These are phyloP conservation scores for Pyrochroa serraticornis DNA, from an alignment of 2,888 invertebrate genomes.

Conservation along the genomic window DNA sequence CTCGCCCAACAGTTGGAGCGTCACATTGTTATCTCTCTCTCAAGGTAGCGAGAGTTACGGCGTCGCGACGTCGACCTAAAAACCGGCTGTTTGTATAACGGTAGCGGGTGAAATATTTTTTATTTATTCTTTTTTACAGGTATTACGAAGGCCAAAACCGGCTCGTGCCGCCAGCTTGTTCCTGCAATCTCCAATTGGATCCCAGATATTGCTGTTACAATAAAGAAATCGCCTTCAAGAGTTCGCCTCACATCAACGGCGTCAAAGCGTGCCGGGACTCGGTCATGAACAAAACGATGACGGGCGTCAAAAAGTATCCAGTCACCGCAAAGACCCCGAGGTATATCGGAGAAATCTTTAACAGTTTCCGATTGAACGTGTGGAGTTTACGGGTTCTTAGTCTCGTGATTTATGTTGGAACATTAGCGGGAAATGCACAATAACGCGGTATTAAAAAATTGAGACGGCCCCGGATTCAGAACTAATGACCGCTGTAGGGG, in stretches of 20 bases:
- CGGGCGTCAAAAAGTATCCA: slow-evolving; percentile 24
- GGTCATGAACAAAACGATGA: not conserved
- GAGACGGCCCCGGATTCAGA: too few relatives aligned
- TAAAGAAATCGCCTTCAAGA: slow-evolving; percentile 6
- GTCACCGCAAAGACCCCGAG: slow-evolving; percentile 22
- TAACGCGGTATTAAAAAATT: too few relatives aligned
- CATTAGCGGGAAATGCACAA: too few relatives aligned
- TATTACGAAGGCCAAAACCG: slow-evolving; percentile 20
- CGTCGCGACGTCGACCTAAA: not conserved
- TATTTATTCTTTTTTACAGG: slow-evolving; percentile 8
- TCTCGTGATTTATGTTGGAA: too few relatives aligned
- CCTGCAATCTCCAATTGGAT: slow-evolving; percentile 15
- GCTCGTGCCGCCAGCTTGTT: slow-evolving; percentile 5
- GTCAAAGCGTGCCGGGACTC: slow-evolving; percentile 1
- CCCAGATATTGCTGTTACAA: slow-evolving; percentile 21
- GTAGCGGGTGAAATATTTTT: not conserved
- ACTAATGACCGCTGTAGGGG: too few relatives aligned
- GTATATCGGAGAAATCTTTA: slow-evolving; percentile 3
- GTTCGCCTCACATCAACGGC: slow-evolving; percentile 6
- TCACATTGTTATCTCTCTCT: not conserved
- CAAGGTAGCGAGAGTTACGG: not conserved
- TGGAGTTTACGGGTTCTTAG: too few relatives aligned
- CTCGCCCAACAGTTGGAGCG: not conserved
- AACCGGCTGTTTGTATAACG: not conserved
- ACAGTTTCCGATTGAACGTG: not conserved